Evolutionary conservation across 2,113 vertebrate species (phyloP), one percentile per base, ranked within the genome.

Genomic region (Circaetus gallicus): DNA sequence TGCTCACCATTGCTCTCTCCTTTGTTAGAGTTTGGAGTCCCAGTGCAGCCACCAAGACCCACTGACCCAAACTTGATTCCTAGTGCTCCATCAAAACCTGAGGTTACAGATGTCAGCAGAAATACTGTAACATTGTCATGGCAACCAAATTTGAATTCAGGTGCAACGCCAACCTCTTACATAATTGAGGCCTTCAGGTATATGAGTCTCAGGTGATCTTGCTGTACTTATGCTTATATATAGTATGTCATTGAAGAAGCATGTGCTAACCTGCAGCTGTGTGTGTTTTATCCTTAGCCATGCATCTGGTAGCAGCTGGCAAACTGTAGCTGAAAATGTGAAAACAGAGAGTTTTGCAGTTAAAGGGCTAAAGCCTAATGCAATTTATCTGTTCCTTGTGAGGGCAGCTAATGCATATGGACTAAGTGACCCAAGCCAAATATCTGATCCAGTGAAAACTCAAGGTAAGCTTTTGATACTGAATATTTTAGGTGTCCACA

Each of bases 161-260:
- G 99, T 95, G 99, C 99, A 97, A 99, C 99, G 4, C 99, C 99
- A 94, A 99, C 99, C 8, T 99, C 99, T 80, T 99, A 99, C n/a
- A 98, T 99, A 93, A 99, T 99, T 81, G 99, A 99, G 97, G 99
- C 99, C 94, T 99, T 99, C 98, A 99, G 99, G 99, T 99, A 97
- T 26, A 36, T 6, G 18, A 55, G 83, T 74, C 86, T 62, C 13
- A 4, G 45, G 8, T 83, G 76, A 81, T 38, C 42, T 74, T 38
- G 7, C 63, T 76, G 22, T 66, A 45, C n/a, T 45, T 73, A 2
- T 2, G 13, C 56, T 81, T 58, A 16, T 19, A 0, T 73, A 20
- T 52, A 26, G 38, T 24, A 22, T 25, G 20, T 21, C 72, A 69
- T 88, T 95, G 58, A 95, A 74, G 66, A 87, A 29, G 38, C 91